phyloP scores from a whole-genome alignment of 1,140 invertebrate genomes.

The Oryctes rhinoceros region DNA sequence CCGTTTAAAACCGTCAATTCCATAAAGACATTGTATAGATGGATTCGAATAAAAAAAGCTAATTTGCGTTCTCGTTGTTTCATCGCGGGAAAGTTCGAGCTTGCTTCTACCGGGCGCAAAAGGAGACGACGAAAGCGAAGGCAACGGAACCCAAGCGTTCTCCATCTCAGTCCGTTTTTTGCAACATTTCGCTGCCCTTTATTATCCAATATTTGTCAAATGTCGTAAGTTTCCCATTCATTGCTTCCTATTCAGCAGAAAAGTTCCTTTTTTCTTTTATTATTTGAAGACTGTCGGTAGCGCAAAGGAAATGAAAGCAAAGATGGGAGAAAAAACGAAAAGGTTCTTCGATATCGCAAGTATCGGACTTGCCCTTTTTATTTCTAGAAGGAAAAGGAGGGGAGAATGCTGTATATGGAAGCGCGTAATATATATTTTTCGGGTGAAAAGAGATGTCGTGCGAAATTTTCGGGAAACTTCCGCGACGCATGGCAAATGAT shows the following conservation, averaged over 20 bases:
- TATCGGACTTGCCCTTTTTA: no score
- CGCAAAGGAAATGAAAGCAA: not conserved
- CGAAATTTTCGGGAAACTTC: slow-evolving; percentile 17
- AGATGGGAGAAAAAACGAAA: not conserved
- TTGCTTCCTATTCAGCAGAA: slow-evolving; percentile 32
- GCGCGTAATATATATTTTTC: slow-evolving; percentile 16
- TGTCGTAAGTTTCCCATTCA: slow-evolving; percentile 31
- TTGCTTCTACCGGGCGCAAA: no score
- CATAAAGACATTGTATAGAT: no score
- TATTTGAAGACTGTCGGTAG: not conserved
- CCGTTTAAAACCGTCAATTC: no score
- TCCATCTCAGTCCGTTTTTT: not conserved
- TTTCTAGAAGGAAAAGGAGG: not conserved
- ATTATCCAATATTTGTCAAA: slow-evolving; percentile 37
- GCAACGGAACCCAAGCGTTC: not conserved
- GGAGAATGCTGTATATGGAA: not conserved
- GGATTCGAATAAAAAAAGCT: no score
- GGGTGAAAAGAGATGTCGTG: slow-evolving; percentile 11
- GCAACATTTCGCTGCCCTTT: slow-evolving; percentile 15
- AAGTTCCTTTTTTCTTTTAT: slow-evolving; percentile 2
- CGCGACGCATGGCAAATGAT: slow-evolving; percentile 24
- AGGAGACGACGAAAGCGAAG: not conserved
- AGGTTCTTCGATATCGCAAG: not conserved
- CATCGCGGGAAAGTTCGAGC: no score
- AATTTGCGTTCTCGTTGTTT: no score